Conservation (phyloP, 2,113 vertebrate species). For the Chlamydotis undulata region DNA sequence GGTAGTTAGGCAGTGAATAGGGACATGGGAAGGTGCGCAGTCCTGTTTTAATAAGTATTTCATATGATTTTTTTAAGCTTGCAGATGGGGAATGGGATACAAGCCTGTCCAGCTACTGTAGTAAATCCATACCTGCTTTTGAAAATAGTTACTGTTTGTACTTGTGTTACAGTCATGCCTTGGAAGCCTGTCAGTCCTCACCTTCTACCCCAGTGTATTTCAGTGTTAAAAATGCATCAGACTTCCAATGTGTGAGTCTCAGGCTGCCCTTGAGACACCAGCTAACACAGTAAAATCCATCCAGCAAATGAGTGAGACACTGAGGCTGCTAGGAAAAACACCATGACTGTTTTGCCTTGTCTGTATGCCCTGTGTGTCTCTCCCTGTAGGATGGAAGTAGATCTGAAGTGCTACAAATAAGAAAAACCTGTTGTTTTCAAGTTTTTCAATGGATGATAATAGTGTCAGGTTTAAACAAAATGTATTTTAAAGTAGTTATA, state of each 20-base stretch:
- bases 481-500: neutral
- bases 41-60: neutral
- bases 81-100: neutral
- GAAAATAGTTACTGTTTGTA: neutral
- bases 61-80: neutral
- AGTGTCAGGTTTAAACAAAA: neutral
- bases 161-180: neutral
- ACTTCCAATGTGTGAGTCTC: neutral
- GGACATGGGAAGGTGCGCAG: neutral
- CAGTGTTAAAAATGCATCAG: neutral
- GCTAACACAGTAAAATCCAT: neutral
- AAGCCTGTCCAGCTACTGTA: neutral
- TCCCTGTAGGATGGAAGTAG: neutral
- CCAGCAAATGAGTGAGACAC: neutral
- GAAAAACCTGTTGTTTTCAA: neutral
- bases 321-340: neutral
- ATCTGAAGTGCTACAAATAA: neutral
- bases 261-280: neutral
- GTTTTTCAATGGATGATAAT: neutral
- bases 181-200: neutral
- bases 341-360: neutral
- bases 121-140: neutral
- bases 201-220: neutral
- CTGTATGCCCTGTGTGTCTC: neutral
- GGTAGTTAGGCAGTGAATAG: neutral